Evolutionary conservation across 1,140 invertebrate genomes (phyloP).

Genomic region (Bombus ignitus): DNA sequence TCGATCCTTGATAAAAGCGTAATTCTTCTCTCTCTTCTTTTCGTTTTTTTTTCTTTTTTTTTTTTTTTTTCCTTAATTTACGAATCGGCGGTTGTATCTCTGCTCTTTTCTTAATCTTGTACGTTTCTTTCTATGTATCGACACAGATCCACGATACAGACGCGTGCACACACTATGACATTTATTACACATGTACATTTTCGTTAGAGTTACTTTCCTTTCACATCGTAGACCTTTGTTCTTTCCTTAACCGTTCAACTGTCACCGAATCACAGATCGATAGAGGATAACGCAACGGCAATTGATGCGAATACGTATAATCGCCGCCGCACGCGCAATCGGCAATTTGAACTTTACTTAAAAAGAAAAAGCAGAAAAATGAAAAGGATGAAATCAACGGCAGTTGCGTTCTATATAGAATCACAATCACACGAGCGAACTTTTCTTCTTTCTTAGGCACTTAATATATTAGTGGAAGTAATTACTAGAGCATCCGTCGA

Average conservation of each 20-base stretch:
- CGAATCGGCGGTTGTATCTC: slow-evolving; percentile 45
- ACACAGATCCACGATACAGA: neutral
- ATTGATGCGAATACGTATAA: neutral
- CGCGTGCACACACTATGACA: neutral
- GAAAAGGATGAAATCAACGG: neutral
- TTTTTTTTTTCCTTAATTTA: neutral
- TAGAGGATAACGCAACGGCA: slow-evolving; percentile 12
- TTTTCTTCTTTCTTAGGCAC: slow-evolving; percentile 66
- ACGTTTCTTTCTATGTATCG: slow-evolving; percentile 33
- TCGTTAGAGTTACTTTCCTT: slow-evolving; percentile 6
- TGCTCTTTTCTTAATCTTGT: slow-evolving; percentile 24
- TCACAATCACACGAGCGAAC: slow-evolving; percentile 56
- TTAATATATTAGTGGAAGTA: slow-evolving; percentile 51
- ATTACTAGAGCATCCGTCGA: slow-evolving; percentile 59
- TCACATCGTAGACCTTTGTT: slow-evolving; percentile 25
- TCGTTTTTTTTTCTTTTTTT: neutral
- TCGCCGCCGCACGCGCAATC: too few relatives aligned
- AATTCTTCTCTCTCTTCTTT: neutral
- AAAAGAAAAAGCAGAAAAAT: neutral
- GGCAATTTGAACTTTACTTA: neutral
- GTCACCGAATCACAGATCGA: slow-evolving; percentile 7
- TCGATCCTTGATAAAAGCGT: neutral
- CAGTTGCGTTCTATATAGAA: slow-evolving; percentile 37
- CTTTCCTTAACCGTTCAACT: neutral
- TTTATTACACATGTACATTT: slow-evolving; percentile 1